These are phyloP conservation scores for Eupithecia subfuscata DNA, from an alignment of 2,888 invertebrate genomes.

Conservation along the genomic window DNA sequence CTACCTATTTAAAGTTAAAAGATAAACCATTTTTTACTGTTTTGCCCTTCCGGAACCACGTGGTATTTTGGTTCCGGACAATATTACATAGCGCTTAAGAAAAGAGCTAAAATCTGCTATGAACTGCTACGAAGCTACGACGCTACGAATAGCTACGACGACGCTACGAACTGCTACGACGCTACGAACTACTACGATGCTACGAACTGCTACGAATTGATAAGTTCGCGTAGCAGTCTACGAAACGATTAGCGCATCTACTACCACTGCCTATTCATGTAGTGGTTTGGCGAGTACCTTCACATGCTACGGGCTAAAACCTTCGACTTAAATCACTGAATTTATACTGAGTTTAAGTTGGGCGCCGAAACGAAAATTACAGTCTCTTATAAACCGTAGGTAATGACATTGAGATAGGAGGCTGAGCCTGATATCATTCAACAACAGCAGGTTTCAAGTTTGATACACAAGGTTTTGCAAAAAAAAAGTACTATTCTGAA, in stretches of 20 bases:
- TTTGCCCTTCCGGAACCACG: neutral
- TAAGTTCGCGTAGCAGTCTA: neutral
- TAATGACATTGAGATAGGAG: neutral
- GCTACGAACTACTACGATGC: neutral
- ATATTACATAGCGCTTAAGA: neutral
- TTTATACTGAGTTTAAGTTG: neutral
- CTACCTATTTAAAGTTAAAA: neutral
- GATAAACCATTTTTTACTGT: neutral
- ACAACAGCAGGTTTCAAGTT: neutral
- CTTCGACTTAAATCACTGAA: neutral
- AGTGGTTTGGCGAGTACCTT: neutral
- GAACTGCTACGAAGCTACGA: neutral
- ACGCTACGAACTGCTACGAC: neutral
- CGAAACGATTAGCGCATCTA: neutral
- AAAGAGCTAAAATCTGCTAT: neutral
- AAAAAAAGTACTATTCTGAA: neutral
- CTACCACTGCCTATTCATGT: neutral
- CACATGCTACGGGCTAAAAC: neutral
- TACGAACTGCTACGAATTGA: neutral
- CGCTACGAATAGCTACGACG: neutral
- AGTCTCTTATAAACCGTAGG: neutral
- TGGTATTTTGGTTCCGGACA: neutral
- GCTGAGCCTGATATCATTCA: neutral
- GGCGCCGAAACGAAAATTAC: neutral
- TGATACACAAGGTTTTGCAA: neutral